These are phyloP conservation scores for Resseliella maxima DNA, from an alignment of 2,888 invertebrate genomes.

Conservation along the genomic window DNA sequence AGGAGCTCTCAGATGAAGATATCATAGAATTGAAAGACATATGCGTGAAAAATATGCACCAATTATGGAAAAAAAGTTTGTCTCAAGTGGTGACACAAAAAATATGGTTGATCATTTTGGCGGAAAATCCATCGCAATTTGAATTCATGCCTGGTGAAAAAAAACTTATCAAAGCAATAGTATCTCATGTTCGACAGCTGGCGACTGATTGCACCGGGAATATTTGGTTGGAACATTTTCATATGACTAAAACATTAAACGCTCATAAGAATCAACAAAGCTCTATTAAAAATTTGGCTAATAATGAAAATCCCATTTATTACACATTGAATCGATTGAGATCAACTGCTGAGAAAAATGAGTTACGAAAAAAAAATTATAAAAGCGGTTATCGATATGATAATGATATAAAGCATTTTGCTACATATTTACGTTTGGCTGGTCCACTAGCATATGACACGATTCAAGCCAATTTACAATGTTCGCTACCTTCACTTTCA, in stretches of 20 bases:
- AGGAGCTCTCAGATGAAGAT: not conserved
- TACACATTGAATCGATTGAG: not conserved
- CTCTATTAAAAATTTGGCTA: too few species aligned
- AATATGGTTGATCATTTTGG: not conserved
- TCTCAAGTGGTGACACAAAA: too few species aligned
- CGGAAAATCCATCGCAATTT: not conserved
- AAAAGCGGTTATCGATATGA: not conserved
- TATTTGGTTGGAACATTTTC: too few species aligned
- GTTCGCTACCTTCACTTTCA: not conserved
- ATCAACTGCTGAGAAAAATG: too few species aligned
- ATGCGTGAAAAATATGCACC: not conserved
- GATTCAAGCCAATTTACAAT: not conserved
- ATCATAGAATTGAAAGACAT: not conserved
- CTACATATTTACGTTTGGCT: not conserved
- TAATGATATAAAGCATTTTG: not conserved
- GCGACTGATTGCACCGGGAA: not conserved
- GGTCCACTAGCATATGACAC: not conserved
- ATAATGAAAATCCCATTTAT: not conserved
- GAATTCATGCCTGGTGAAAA: not conserved
- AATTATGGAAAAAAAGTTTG: not conserved
- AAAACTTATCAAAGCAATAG: not conserved
- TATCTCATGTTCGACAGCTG: too few species aligned
- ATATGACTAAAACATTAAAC: too few species aligned
- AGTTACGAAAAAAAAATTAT: not conserved
- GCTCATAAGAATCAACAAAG: too few species aligned